A percentile compares a stretch with the other conserved stretches of the same genome.
These are phyloP conservation scores for Drosophila ironensis DNA, from an alignment of 1,140 invertebrate species.

Conservation along the genomic window DNA sequence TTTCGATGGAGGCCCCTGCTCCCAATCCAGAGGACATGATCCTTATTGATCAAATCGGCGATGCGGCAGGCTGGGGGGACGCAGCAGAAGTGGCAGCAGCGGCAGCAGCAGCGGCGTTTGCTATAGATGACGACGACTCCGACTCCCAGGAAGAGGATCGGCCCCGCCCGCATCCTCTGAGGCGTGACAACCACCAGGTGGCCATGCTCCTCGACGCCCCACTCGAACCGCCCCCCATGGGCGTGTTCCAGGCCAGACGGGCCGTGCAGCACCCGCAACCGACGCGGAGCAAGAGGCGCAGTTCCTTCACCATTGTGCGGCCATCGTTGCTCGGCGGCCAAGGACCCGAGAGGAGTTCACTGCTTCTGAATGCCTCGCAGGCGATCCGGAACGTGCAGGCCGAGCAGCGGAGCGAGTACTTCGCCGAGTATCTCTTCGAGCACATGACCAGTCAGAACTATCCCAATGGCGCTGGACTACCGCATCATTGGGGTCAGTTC, in stretches of 20 bases:
- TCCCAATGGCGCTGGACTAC: constrained; percentile 56
- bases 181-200: constrained; percentile 16
- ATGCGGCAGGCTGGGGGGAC: constrained; percentile 7
- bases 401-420: constrained; percentile 44
- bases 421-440: constrained; percentile 54
- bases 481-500: constrained; percentile 57
- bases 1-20: not conserved
- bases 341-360: constrained; percentile 29
- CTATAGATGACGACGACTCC: constrained; percentile 7
- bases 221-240: constrained; percentile 48
- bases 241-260: not conserved
- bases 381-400: constrained; percentile 25
- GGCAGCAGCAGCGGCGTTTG: too few relatives aligned
- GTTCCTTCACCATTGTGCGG: constrained; percentile 44
- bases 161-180: constrained; percentile 7
- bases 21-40: not conserved
- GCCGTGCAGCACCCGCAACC: not conserved
- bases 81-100: too few relatives aligned
- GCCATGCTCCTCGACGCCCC: constrained; percentile 52
- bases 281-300: constrained; percentile 47
- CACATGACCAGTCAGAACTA: constrained; percentile 62
- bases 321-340: constrained; percentile 11
- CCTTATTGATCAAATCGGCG: constrained; percentile 10
- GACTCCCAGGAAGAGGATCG: constrained; percentile 8
- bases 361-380: constrained; percentile 36